Evolutionary conservation across 1,140 invertebrate species (phyloP).

Genomic region (Chelonus insularis): DNA sequence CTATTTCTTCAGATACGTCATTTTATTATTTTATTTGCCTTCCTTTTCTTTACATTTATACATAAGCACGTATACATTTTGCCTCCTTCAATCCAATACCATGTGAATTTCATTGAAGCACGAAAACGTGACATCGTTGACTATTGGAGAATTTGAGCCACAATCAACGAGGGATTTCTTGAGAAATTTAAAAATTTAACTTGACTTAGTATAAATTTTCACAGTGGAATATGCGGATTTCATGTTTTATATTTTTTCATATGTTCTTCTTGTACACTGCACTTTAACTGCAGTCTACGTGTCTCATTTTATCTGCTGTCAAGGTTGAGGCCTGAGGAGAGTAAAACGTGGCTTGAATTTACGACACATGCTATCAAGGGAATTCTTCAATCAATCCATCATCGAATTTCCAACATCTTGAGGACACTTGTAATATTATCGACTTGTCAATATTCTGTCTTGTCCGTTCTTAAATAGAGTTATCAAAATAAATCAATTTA

Average conservation of each 20-base stretch:
- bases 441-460: conserved; percentile 1
- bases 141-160: conserved; percentile 2
- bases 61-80: conserved; percentile 1
- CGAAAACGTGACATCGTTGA: not conserved
- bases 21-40: not conserved
- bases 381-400: not conserved
- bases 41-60: conserved; percentile 1
- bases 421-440: not conserved
- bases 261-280: not conserved
- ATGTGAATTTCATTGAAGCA: conserved; percentile 1
- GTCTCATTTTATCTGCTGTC: not conserved
- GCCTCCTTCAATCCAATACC: conserved; percentile 2
- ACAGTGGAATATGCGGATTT: not conserved
- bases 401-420: not conserved
- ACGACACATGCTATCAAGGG: not conserved
- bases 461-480: too few relatives aligned
- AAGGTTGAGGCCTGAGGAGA: not conserved
- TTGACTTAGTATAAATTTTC: not conserved
- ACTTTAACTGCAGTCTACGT: not conserved
- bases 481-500: too few relatives aligned
- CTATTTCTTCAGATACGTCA: not conserved
- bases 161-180: not conserved
- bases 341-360: not conserved
- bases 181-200: conserved; percentile 1
- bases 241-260: not conserved